Base-by-base conservation (phyloP, 2,797 vertebrate genomes). In the Molossus molossus region DNA sequence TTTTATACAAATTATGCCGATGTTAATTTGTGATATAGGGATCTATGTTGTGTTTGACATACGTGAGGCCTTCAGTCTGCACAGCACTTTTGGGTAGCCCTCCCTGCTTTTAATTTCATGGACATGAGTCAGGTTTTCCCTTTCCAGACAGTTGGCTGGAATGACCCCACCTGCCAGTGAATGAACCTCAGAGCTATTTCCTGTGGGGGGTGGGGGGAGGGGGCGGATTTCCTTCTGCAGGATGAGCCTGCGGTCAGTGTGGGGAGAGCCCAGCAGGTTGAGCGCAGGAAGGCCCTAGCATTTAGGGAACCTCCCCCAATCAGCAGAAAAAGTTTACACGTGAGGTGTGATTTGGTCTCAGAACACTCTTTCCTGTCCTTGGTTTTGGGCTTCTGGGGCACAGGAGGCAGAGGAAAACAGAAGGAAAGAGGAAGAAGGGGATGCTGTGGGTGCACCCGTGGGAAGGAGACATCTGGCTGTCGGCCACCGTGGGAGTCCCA, bases 41-140 rank as follows among this genome's bases (percentile, higher is more conserved):
- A 62, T 45, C 4, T 62, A 37, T 87, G 21, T 80, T 84, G 29
- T 62, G 62, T 82, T 76, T 86, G 70, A 50, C 37, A 55, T 6
- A 57, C 58, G n/a, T 29, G 60, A 87, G 79, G 48, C 40, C 60
- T 29, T 17, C 29, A 48, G 45, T 80, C 83, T 84, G 50, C 50
- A 91, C 23, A 58, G 67, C 55, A 90, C 37, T 94, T 90, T 82
- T 58, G 85, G 21, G 62, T 50, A 50, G 23, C 62, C 67, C 20
- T 90, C 55, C 11, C 91, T 10, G 73, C 62, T 33, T 96, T 93
- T 88, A 58, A 48, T 67, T 73, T n/a, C 69, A n/a, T 86, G 85
- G 81, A 69, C 25, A 15, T 91, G 92, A 94, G 82, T 97, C 13
- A 13, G 87, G 58, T 37, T 97, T 95, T 77, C 58, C 62, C 85